Evolutionary conservation across 1,140 invertebrate genomes (phyloP).

Genomic region (Tetragnatha versicolor): DNA sequence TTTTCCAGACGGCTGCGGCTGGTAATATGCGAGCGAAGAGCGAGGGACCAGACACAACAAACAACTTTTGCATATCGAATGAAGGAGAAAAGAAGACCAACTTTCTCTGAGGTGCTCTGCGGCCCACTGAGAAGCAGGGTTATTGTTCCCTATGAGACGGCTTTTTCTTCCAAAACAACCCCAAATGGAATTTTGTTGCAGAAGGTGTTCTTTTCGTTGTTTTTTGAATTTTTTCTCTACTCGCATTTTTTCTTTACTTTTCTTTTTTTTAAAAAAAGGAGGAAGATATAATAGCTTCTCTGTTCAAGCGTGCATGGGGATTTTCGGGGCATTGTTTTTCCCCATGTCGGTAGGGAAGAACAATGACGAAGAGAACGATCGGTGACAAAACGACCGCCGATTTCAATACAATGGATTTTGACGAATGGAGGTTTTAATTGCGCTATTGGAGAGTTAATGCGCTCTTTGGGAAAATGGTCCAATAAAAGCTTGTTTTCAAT

Average conservation of each 20-base stretch:
- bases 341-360: too few relatives aligned
- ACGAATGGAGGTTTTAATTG: too few relatives aligned
- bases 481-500: too few relatives aligned
- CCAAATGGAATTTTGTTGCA: too few relatives aligned
- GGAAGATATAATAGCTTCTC: background rate
- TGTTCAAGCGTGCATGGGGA: background rate
- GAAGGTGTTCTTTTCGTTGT: too few relatives aligned
- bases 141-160: constrained; percentile 45
- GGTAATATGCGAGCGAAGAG: constrained; percentile 3
- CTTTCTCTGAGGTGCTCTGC: constrained; percentile 20
- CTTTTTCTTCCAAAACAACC: constrained; percentile 37
- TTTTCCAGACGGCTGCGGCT: constrained; percentile 11
- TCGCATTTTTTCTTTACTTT: background rate
- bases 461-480: too few relatives aligned
- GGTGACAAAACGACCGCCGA: too few relatives aligned
- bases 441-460: too few relatives aligned
- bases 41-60: constrained; percentile 38
- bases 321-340: too few relatives aligned
- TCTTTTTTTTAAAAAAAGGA: background rate
- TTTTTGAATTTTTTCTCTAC: too few relatives aligned
- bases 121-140: constrained; percentile 27
- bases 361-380: too few relatives aligned
- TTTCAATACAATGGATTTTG: too few relatives aligned
- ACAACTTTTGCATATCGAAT: constrained; percentile 47
- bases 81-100: constrained; percentile 6